Percentiles rank a stretch among this genome's conserved stretches.
phyloP scores from a whole-genome alignment of 2,888 invertebrate species.

The Quadroppia sp. region DNA sequence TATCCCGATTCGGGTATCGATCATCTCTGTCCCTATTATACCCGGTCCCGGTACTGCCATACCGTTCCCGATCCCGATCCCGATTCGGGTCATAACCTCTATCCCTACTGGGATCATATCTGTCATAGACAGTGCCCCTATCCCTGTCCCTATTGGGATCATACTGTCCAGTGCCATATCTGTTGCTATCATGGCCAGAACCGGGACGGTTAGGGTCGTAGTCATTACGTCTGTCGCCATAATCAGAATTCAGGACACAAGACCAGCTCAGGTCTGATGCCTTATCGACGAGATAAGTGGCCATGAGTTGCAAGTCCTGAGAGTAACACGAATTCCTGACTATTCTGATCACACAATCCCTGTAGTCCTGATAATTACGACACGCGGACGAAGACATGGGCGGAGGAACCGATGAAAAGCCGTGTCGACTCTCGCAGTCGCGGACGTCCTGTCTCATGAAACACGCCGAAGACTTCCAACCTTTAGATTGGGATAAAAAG shows the following conservation, averaged over 20 bases:
- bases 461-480: conserved; percentile 21
- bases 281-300: conserved; percentile 41
- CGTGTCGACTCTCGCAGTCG: conserved; percentile 36
- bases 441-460: conserved; percentile 17
- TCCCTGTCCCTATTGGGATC: neutral
- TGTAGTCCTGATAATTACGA: conserved; percentile 31
- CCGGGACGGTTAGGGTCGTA: neutral
- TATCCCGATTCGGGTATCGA: neutral
- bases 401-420: neutral
- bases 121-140: neutral
- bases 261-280: conserved; percentile 40
- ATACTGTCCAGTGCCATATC: neutral
- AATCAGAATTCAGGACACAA: conserved; percentile 3
- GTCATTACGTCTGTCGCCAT: neutral
- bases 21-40: neutral
- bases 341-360: conserved; percentile 29
- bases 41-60: neutral
- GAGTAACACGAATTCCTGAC: conserved; percentile 18
- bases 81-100: neutral
- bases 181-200: neutral
- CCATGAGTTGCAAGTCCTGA: conserved; percentile 15
- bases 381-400: conserved; percentile 10
- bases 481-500: neutral
- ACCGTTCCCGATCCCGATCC: neutral
- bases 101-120: neutral